A percentile compares a stretch with the other conserved stretches of the same genome.
phyloP scores from a whole-genome alignment of 1,140 invertebrate genomes.

The Sinella curviseta region DNA sequence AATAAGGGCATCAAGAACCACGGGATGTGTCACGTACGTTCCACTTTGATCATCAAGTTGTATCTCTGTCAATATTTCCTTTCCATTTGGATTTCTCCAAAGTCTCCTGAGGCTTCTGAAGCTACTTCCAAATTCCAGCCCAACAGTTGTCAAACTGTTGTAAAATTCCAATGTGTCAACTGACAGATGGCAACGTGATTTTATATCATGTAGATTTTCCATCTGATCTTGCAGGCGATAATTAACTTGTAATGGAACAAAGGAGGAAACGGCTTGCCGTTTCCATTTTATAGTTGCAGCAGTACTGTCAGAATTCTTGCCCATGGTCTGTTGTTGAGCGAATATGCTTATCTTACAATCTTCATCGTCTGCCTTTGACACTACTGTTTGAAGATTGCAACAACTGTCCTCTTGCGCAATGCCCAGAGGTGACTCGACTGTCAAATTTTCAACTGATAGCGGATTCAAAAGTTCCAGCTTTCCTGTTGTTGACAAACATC shows the following conservation, averaged over 20 bases:
- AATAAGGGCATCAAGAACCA: conserved; percentile 39
- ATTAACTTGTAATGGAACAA: background rate
- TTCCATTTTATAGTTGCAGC: background rate
- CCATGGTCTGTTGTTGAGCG: background rate
- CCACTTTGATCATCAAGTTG: background rate
- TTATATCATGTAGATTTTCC: background rate
- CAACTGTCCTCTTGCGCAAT: background rate
- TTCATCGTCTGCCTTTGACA: background rate
- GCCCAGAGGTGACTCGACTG: conserved; percentile 34
- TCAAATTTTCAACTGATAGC: conserved; percentile 28
- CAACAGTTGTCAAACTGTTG: conserved; percentile 13
- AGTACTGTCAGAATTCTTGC: background rate
- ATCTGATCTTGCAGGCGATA: background rate
- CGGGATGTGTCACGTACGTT: conserved; percentile 31
- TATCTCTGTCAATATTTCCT: conserved; percentile 30
- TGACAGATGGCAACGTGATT: background rate
- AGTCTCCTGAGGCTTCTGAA: conserved; percentile 32
- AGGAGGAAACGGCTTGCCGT: background rate
- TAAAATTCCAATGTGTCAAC: conserved; percentile 26
- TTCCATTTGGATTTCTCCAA: conserved; percentile 25
- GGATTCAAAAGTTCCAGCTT: conserved; percentile 22
- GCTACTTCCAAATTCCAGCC: conserved; percentile 31
- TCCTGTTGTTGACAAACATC: background rate
- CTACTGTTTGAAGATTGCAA: background rate
- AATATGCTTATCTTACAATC: background rate